Evolutionary conservation across 35 echinoderm and acorn worm genomes (phyloP).

Genomic region (Hemicentrotus pulcherrimus): DNA sequence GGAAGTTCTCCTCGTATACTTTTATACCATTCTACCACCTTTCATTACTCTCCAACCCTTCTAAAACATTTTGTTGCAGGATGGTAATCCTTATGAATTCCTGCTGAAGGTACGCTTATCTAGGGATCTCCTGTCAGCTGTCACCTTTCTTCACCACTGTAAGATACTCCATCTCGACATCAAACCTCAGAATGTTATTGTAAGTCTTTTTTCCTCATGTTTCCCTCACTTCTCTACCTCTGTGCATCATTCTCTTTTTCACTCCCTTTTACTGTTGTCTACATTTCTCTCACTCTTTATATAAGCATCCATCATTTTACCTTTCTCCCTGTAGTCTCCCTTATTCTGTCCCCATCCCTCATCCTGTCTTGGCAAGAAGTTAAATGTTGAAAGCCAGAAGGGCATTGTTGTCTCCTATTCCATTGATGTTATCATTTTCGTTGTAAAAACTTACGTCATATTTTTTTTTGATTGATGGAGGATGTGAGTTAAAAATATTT

Average conservation of each 20-base stretch:
- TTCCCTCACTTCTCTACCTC: neutral
- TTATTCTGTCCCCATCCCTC: no score
- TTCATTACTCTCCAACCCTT: neutral
- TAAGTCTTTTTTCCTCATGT: neutral
- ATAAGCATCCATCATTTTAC: no score
- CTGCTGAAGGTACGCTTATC: neutral
- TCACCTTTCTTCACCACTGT: conserved; percentile 38
- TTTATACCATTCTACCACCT: neutral
- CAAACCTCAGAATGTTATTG: conserved; percentile 35
- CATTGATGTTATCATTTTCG: no score
- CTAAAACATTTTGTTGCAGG: neutral
- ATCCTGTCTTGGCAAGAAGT: no score
- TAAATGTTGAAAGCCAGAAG: no score
- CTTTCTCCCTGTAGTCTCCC: no score
- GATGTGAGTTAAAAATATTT: neutral
- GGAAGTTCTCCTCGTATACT: no score
- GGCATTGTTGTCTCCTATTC: no score
- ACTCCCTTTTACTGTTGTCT: neutral
- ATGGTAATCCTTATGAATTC: conserved; percentile 10
- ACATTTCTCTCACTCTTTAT: neutral
- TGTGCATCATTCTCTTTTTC: neutral
- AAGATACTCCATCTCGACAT: conserved; percentile 42
- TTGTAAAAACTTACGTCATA: no score
- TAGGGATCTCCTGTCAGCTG: conserved; percentile 11
- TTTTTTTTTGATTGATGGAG: neutral